Evolutionary conservation across 2,797 vertebrate genomes (phyloP).

Genomic region (Eulemur rubriventer): DNA sequence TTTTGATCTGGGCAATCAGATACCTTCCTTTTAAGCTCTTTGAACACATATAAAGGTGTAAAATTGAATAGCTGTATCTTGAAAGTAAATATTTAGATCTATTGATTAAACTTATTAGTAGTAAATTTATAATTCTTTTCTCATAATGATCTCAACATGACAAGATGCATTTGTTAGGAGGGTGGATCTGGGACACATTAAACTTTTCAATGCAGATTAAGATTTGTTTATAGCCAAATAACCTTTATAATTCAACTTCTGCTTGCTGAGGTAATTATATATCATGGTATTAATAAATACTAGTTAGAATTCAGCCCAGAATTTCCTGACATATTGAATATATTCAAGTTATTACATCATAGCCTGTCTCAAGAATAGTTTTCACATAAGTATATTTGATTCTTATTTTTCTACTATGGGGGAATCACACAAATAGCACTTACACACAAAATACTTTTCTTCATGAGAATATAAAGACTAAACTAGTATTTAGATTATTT

Average conservation of each 20-base stretch:
- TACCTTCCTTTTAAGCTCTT: background rate
- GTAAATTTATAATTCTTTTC: background rate
- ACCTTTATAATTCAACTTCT: background rate
- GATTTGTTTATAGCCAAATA: background rate
- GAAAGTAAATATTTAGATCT: constrained; percentile 22
- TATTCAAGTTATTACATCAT: background rate
- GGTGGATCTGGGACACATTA: background rate
- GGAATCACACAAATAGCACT: background rate
- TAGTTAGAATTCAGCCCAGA: constrained; percentile 35
- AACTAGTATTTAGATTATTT: constrained; percentile 12
- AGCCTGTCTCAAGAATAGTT: background rate
- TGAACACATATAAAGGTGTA: background rate
- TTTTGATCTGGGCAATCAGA: constrained; percentile 6
- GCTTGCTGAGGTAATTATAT: constrained; percentile 34
- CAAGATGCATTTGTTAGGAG: background rate
- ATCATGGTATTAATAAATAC: background rate
- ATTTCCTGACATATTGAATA: background rate
- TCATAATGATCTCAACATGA: background rate
- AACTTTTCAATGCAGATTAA: background rate
- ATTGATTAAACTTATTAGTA: background rate
- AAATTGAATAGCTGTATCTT: background rate
- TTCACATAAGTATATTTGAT: background rate
- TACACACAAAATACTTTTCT: background rate
- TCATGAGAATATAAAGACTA: constrained; percentile 3
- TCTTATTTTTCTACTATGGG: background rate